Percentiles rank a stretch among this genome's conserved stretches.
phyloP scores from a whole-genome alignment of 2,113 vertebrate species.

The Irena cyanogastra region DNA sequence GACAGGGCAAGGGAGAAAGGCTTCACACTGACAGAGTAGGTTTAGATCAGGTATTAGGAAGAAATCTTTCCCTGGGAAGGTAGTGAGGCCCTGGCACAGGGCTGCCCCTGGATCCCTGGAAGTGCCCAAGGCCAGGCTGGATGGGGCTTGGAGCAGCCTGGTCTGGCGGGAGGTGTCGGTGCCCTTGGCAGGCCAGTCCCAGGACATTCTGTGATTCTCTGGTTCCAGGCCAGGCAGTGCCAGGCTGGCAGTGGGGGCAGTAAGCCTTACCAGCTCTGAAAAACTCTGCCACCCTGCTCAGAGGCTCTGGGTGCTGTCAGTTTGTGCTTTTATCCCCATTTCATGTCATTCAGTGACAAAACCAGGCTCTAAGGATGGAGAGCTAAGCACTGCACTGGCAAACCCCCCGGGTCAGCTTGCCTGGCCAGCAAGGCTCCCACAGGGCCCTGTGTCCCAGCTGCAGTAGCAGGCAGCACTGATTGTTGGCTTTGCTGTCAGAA shows the following conservation, averaged over 20 bases:
- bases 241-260: background rate
- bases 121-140: background rate
- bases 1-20: background rate
- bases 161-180: background rate
- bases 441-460: accelerated
- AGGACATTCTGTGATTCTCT: background rate
- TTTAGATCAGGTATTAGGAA: background rate
- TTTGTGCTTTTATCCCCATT: background rate
- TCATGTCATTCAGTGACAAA: accelerated
- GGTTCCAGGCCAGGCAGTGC: background rate
- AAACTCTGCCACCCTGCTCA: background rate
- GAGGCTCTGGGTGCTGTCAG: background rate
- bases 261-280: accelerated
- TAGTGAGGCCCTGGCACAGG: background rate
- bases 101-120: background rate
- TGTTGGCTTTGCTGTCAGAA: background rate
- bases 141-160: background rate
- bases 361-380: background rate
- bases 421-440: background rate
- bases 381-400: accelerated
- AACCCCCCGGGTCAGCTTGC: background rate
- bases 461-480: background rate
- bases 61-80: background rate
- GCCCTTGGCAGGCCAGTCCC: background rate
- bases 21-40: background rate